Conservation (phyloP, 2,797 vertebrate genomes). For the Pipistrellus kuhlii region DNA sequence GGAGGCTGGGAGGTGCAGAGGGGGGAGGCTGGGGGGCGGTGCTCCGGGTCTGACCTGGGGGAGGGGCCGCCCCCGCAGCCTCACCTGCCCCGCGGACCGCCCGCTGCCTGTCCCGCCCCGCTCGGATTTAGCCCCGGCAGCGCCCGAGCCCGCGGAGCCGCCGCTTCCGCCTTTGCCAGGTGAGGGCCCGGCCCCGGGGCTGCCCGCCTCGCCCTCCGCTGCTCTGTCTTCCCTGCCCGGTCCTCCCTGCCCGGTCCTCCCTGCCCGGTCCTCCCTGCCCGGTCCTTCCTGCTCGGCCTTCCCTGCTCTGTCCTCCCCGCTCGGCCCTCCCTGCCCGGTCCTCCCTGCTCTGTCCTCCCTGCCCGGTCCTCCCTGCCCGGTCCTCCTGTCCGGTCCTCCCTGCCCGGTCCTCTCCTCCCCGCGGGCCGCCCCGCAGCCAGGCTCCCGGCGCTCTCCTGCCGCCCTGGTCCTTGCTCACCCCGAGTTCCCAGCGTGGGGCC, state of each 20-base stretch:
- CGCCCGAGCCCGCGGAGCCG: not conserved
- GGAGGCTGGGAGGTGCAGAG: not conserved
- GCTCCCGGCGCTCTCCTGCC: not conserved
- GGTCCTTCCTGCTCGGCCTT: no score
- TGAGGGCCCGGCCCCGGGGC: slow-evolving; percentile 15
- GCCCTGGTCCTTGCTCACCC: not conserved
- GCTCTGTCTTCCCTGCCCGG: no score
- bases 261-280: no score
- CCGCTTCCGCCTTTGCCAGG: slow-evolving; percentile 78
- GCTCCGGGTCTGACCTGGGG: not conserved
- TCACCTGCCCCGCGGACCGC: not conserved
- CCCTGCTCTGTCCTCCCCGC: no score
- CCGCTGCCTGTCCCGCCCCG: not conserved
- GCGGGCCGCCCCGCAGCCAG: not conserved
- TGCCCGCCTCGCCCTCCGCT: no score
- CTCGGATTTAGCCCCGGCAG: slow-evolving; percentile 27
- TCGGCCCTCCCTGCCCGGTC: no score
- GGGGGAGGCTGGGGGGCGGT: not conserved
- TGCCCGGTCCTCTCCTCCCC: no score
- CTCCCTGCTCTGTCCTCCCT: no score
- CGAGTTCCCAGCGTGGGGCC: not conserved
- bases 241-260: no score
- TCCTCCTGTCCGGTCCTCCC: no score
- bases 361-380: no score
- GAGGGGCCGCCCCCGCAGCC: not conserved